These are phyloP conservation scores for Lutraria lutraria DNA, from an alignment of 2,888 invertebrate genomes.

Conservation along the genomic window DNA sequence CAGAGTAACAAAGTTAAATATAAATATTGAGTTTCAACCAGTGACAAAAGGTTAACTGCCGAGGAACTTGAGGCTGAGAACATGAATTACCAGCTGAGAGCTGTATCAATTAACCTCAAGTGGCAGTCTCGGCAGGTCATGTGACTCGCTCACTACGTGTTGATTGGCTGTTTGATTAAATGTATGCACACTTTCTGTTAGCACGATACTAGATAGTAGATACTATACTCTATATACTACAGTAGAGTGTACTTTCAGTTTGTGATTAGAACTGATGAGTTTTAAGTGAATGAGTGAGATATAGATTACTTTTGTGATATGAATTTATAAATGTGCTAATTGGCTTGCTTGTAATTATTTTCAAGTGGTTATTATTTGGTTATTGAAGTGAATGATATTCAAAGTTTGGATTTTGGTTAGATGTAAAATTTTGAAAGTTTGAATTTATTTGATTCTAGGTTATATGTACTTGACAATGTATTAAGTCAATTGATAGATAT, in stretches of 20 bases:
- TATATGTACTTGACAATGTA: too few species aligned
- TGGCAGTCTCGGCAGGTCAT: slow-evolving; percentile 24
- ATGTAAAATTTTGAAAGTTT: too few species aligned
- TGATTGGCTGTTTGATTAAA: slow-evolving; percentile 20
- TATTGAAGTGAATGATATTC: too few species aligned
- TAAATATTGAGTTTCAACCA: not conserved
- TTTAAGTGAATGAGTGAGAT: not conserved
- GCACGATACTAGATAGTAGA: not conserved
- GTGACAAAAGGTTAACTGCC: slow-evolving; percentile 16
- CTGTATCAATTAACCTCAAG: slow-evolving; percentile 24
- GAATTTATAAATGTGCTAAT: not conserved
- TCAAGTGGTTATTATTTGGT: too few species aligned
- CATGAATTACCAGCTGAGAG: slow-evolving; percentile 9
- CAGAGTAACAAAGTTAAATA: not conserved
- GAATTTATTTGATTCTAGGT: too few species aligned
- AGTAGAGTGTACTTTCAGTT: slow-evolving; percentile 26
- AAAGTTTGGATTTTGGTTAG: too few species aligned
- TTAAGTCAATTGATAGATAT: too few species aligned
- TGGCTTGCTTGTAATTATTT: not conserved
- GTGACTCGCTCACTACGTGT: slow-evolving; percentile 8
- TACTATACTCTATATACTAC: not conserved
- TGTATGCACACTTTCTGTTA: not conserved
- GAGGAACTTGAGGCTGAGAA: slow-evolving; percentile 13
- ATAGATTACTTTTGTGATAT: not conserved
- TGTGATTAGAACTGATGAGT: not conserved